phyloP scores from a whole-genome alignment of 2,113 vertebrate genomes.

The Mystacornis crossleyi region DNA sequence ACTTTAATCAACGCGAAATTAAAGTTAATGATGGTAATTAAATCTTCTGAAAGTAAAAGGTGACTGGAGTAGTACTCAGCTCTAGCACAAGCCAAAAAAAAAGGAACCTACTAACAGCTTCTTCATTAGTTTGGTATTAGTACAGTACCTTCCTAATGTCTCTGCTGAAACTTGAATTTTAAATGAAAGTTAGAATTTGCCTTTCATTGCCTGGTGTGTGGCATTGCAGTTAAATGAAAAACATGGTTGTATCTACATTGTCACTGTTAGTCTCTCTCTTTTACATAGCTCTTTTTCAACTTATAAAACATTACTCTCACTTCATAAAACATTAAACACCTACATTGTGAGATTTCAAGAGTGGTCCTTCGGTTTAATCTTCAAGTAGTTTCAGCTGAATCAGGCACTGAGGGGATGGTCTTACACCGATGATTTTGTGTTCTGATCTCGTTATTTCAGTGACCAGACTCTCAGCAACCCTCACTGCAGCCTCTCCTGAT shows the following conservation, averaged over 20 bases:
- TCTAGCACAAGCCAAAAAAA: neutral
- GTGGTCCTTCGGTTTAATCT: conserved; percentile 15
- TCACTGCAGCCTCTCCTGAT: neutral
- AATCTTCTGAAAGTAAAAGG: conserved; percentile 21
- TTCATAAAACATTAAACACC: neutral
- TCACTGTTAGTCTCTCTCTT: neutral
- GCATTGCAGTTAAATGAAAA: neutral
- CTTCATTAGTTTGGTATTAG: neutral
- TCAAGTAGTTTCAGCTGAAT: neutral
- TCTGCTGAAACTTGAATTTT: neutral
- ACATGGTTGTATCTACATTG: neutral
- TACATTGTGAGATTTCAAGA: neutral
- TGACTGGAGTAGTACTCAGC: neutral
- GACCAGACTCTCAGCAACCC: neutral
- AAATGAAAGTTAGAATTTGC: neutral
- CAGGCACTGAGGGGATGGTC: neutral
- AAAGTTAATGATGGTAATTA: conserved; percentile 23
- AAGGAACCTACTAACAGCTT: neutral
- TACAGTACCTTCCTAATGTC: neutral
- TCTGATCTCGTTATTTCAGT: neutral
- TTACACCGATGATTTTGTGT: neutral
- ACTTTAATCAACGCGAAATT: conserved; percentile 27
- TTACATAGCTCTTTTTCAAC: neutral
- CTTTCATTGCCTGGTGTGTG: neutral
- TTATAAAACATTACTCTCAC: neutral